Base-by-base conservation (phyloP, 2,888 invertebrate genomes). In the Drosophila paranaensis region DNA sequence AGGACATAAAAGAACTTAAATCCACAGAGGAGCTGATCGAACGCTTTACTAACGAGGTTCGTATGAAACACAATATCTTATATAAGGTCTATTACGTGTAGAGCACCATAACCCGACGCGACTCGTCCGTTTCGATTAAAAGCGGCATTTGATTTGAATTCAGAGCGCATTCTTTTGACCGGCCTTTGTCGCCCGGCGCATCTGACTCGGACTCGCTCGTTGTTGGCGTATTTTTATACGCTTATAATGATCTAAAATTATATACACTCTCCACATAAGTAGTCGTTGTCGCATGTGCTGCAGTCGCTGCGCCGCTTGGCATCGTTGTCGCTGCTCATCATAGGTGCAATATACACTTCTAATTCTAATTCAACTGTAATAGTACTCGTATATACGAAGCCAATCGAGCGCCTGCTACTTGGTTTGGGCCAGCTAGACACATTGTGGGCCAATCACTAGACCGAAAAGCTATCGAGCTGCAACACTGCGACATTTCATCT, bases 161-260 rank as follows among this genome's bases (percentile, higher is more conserved):
- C 85, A 71, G 68, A 67, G 71, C 68, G 86, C 81, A 86, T 88
- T 88, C 82, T 82, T 85, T 80, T 79, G 81, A 72, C 77, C 78
- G 86, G 83, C 73, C 77, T 75, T 84, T 82, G 77, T 81, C 82
- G 81, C 63, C 46, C 50, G 64, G 48, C 67, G 55, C 55, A 58
- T 63, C 63, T 54, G 65, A 50, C 70, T 60, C 82, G 73, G 70
- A 60, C 67, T 50, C 67, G 72, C 64, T 76, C 71, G 69, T 58
- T 77, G 68, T 71, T 71, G 70, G 76, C 83, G 74, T 86, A 83
- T 86, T 86, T 86, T 81, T 86, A 88, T 80, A 82, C 77, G 77
- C 74, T 78, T 86, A 71, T 86, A 86, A 82, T 80, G 82, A 78
- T 84, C 86, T 88, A 86, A 82, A 86, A 86, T 86, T 88, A 86